Base-by-base conservation (phyloP, 2,113 vertebrate species). In the Limnothrissa miodon region DNA sequence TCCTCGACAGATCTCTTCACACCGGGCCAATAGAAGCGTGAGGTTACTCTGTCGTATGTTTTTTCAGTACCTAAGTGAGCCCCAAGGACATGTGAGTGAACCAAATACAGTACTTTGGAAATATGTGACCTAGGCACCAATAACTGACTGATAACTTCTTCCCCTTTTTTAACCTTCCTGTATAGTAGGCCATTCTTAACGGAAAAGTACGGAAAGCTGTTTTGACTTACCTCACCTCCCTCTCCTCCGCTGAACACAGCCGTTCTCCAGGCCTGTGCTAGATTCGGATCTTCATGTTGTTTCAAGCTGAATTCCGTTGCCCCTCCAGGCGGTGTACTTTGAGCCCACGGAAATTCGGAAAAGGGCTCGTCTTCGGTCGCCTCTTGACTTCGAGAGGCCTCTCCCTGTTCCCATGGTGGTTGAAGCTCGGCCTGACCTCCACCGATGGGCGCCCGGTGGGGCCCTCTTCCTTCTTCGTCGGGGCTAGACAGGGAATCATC, bases 21-120 rank as follows among this genome's bases (percentile, higher is more conserved):
- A 36, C 19, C 44, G 79, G 62, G 78, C 82, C 89, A 90, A 70
- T 87, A 89, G 23, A 29, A 62, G 2, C 56, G 56, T n/a, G n/a
- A n/a, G n/a, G n/a, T n/a, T n/a, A n/a, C n/a, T n/a, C n/a, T n/a
- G n/a, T 62, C 56, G 23, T 62, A 62, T 8, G 56, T 62, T n/a
- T 62, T 62, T n/a, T 62, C 56, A 6, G n/a, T 23, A 4, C 56
- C 56, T 62, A 62, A n/a, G 8, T 62, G 56, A 1, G n/a, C 56
- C 10, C 56, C 56, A 8, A 62, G n/a, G 2, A 42, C 6, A 6
- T 42, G 42, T 2, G 42, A 42, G 42, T 42, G 42, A 2, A 6
- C 42, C 6, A 62, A n/a, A n/a, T 62, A 62, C 56, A 62, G n/a
- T 9, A 62, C 56, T 23, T 62, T 62, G 1, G 56, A n/a, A 25